Conservation (phyloP, 2,888 invertebrate species). For the Polyommatus icarus region DNA sequence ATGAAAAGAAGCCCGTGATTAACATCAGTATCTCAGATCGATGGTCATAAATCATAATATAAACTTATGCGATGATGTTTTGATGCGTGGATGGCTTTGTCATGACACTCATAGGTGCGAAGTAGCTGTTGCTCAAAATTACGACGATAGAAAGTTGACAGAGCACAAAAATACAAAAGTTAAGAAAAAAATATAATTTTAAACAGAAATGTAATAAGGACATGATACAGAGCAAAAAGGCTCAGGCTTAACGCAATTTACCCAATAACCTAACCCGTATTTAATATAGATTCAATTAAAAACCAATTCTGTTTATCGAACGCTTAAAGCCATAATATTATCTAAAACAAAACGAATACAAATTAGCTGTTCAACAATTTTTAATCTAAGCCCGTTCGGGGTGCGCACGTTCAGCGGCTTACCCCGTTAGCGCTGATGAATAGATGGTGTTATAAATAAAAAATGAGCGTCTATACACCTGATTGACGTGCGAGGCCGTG, state of each 20-base stretch:
- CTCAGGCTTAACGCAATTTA: neutral
- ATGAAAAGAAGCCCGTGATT: too few species aligned
- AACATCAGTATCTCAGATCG: too few species aligned
- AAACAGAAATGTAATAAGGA: neutral
- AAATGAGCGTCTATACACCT: constrained; percentile 38
- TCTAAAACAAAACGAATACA: constrained; percentile 24
- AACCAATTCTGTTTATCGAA: neutral
- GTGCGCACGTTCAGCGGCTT: constrained; percentile 12
- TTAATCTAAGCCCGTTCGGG: constrained; percentile 24
- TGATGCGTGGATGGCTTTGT: too few species aligned
- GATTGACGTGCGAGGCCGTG: constrained; percentile 45
- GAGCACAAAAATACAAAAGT: too few species aligned
- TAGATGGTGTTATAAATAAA: constrained; percentile 41
- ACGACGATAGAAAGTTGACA: too few species aligned
- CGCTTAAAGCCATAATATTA: constrained; percentile 8
- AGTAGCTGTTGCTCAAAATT: too few species aligned
- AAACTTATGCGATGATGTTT: too few species aligned
- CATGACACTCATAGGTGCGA: too few species aligned
- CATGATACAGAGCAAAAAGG: neutral
- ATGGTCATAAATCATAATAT: too few species aligned
- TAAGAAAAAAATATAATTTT: neutral
- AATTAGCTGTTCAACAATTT: constrained; percentile 29
- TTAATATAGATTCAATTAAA: neutral
- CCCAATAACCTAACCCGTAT: neutral
- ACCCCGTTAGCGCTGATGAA: constrained; percentile 35